phyloP scores from a whole-genome alignment of 2,797 vertebrate genomes.

The Phalloptychus januarius region DNA sequence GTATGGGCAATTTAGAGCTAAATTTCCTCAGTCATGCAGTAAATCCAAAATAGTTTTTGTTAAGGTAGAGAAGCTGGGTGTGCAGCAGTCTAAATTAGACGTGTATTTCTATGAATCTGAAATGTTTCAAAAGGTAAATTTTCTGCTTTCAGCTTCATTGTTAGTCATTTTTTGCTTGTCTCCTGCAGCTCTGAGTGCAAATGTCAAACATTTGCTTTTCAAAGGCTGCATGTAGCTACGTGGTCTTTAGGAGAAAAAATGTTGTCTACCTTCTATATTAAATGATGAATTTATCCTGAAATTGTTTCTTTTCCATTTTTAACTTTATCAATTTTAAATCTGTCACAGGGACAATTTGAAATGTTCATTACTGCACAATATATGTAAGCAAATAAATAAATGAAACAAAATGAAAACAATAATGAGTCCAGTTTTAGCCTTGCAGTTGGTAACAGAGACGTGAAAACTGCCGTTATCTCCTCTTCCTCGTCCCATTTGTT shows the following conservation, averaged over 20 bases:
- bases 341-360: neutral
- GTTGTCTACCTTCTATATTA: too few species aligned
- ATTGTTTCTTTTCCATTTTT: too few species aligned
- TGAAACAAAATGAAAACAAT: neutral
- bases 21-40: neutral
- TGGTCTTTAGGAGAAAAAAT: neutral
- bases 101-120: neutral
- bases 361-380: neutral
- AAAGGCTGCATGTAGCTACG: neutral
- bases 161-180: neutral
- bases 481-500: neutral
- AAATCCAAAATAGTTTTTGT: neutral
- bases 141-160: neutral
- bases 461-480: neutral
- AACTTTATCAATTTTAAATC: too few species aligned
- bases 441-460: neutral
- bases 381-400: neutral
- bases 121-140: neutral
- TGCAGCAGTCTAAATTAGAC: neutral
- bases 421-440: neutral
- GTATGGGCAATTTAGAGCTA: neutral
- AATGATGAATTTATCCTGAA: neutral
- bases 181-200: neutral
- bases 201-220: neutral
- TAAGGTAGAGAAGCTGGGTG: neutral